phyloP scores from a whole-genome alignment of 2,888 invertebrate genomes.

The Piscicola geometra region DNA sequence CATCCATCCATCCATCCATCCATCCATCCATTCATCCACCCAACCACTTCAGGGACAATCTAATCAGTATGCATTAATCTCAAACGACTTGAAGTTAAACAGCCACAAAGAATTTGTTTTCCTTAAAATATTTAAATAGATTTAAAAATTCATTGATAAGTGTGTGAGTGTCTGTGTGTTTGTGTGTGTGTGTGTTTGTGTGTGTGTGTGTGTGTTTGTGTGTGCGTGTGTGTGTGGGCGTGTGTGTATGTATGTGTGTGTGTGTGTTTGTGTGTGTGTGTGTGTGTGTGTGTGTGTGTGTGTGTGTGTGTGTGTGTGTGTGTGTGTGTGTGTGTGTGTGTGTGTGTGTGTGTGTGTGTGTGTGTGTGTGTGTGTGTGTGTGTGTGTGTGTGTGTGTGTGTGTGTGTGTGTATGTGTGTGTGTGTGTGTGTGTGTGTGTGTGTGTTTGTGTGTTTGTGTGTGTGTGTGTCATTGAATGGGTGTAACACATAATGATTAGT shows the following conservation, averaged over 20 bases:
- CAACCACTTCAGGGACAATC: no score
- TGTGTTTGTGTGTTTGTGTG: no score
- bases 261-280: conserved; percentile 8
- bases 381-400: conserved; percentile 6
- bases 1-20: no score
- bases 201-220: conserved; percentile 8
- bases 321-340: not conserved
- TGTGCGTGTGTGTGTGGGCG: not conserved
- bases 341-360: conserved; percentile 6
- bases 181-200: conserved; percentile 8
- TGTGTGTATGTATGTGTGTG: conserved; percentile 9
- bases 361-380: conserved; percentile 6
- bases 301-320: conserved; percentile 4
- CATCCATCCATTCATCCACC: no score
- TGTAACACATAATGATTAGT: no score
- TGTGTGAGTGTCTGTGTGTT: conserved; percentile 2
- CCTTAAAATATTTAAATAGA: conserved; percentile 4
- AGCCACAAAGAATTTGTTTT: not conserved
- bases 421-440: no score
- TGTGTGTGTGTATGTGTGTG: not conserved
- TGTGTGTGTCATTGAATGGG: no score
- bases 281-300: conserved; percentile 6
- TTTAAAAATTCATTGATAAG: not conserved
- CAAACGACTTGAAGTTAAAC: no score
- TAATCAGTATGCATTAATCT: no score